phyloP scores from a whole-genome alignment of 53 echinoderm and acorn worm genomes.

The Luidia sarsii region DNA sequence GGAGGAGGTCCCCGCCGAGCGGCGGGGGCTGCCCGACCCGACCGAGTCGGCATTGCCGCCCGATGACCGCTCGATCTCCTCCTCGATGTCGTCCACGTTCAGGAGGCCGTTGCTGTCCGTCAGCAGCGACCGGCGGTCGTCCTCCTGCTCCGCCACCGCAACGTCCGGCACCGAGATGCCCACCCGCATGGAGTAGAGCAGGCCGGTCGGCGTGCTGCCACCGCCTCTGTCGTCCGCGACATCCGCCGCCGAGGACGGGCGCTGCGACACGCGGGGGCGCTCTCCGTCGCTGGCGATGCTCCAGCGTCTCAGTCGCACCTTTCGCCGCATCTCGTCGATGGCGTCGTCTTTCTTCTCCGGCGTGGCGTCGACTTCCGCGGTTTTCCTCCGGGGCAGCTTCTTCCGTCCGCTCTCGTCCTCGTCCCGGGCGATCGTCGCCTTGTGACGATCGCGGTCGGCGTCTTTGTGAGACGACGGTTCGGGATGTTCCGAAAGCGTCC shows the following conservation, averaged over 20 bases:
- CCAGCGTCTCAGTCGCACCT: slow-evolving; percentile 3
- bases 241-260: background rate
- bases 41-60: background rate
- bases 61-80: slow-evolving; percentile 20
- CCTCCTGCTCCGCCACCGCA: background rate
- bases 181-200: slow-evolving; percentile 34
- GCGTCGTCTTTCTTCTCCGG: background rate
- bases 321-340: background rate
- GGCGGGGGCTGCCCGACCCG: background rate
- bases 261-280: background rate
- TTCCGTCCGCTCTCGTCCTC: background rate
- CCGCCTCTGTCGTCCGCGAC: background rate
- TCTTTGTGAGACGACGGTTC: too few relatives aligned
- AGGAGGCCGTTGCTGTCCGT: slow-evolving; percentile 38
- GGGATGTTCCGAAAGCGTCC: background rate
- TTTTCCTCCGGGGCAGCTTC: too few relatives aligned
- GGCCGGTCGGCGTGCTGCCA: background rate
- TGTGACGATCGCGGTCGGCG: too few relatives aligned
- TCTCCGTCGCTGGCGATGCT: slow-evolving; percentile 31
- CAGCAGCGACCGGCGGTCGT: background rate
- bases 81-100: slow-evolving; percentile 25
- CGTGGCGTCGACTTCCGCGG: too few relatives aligned
- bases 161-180: slow-evolving; percentile 20
- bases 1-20: background rate
- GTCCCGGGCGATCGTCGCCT: too few relatives aligned